Evolutionary conservation across 2,797 vertebrate species (phyloP).

Genomic region (Rallus crepitans): DNA sequence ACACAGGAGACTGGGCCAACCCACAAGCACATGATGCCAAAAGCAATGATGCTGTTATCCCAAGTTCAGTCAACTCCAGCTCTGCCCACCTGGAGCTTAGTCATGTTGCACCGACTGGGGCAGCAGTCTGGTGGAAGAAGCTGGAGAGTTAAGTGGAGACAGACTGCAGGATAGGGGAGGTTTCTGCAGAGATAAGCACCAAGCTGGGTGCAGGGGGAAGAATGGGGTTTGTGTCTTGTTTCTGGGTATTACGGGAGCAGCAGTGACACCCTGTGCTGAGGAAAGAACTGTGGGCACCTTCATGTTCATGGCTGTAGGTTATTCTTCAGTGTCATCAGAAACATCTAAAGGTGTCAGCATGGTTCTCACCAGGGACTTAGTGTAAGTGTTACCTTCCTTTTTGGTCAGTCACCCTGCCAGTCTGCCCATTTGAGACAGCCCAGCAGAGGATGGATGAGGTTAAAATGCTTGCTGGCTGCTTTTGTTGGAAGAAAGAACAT

Average conservation of each 20-base stretch:
- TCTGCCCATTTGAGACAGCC: neutral
- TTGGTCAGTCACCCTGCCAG: neutral
- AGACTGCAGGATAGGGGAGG: neutral
- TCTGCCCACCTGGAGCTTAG: neutral
- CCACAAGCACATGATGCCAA: neutral
- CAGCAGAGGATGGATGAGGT: neutral
- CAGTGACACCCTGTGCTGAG: neutral
- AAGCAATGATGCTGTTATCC: neutral
- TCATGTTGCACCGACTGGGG: fast-evolving
- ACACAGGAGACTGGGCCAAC: neutral
- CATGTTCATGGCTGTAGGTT: fast-evolving
- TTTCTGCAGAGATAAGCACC: neutral
- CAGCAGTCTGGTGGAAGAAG: neutral
- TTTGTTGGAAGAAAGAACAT: neutral
- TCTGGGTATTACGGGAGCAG: neutral
- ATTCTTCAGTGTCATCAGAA: neutral
- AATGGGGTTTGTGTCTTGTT: neutral
- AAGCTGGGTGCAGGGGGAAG: neutral
- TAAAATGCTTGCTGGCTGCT: neutral
- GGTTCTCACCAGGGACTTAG: neutral
- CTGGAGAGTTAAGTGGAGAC: neutral
- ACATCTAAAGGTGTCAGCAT: neutral
- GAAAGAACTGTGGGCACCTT: neutral
- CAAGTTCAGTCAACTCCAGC: neutral
- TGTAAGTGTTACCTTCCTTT: neutral